A percentile compares a stretch with the other conserved stretches of the same genome.
Evolutionary conservation across 2,888 invertebrate species (phyloP).

Genomic region (Lycia hirtaria): DNA sequence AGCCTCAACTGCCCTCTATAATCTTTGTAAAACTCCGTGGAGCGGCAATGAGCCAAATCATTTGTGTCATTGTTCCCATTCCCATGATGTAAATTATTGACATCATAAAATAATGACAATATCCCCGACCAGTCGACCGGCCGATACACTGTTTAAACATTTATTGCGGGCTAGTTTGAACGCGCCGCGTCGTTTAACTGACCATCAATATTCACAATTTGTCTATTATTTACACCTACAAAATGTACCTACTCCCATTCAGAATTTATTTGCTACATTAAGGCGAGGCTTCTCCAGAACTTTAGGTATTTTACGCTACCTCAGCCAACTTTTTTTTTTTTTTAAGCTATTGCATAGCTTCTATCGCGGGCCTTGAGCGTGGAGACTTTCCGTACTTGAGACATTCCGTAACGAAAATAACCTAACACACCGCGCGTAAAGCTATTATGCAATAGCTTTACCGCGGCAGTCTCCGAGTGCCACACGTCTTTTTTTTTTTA

Average conservation of each 20-base stretch:
- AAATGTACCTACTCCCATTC: too few relatives aligned
- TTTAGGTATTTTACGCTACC: too few relatives aligned
- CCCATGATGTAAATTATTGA: too few relatives aligned
- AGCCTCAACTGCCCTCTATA: neutral
- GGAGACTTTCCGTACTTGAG: too few relatives aligned
- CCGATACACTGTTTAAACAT: constrained; percentile 18
- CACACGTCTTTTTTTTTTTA: too few relatives aligned
- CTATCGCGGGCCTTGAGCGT: too few relatives aligned
- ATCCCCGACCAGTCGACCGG: neutral
- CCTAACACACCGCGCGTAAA: too few relatives aligned
- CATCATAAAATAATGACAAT: constrained; percentile 5
- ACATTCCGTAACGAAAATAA: too few relatives aligned
- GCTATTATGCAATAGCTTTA: too few relatives aligned
- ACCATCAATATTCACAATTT: neutral
- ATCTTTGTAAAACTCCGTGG: neutral
- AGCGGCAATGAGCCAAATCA: neutral
- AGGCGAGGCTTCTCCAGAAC: neutral
- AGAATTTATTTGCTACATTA: neutral
- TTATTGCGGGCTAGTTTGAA: constrained; percentile 22
- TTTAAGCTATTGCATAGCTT: too few relatives aligned
- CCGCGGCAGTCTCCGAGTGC: too few relatives aligned
- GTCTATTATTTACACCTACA: neutral
- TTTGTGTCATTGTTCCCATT: neutral
- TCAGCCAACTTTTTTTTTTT: too few relatives aligned
- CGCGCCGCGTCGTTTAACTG: neutral